These are phyloP conservation scores for Emydocephalus ijimae DNA, from an alignment of 2,113 vertebrate genomes.

Conservation along the genomic window DNA sequence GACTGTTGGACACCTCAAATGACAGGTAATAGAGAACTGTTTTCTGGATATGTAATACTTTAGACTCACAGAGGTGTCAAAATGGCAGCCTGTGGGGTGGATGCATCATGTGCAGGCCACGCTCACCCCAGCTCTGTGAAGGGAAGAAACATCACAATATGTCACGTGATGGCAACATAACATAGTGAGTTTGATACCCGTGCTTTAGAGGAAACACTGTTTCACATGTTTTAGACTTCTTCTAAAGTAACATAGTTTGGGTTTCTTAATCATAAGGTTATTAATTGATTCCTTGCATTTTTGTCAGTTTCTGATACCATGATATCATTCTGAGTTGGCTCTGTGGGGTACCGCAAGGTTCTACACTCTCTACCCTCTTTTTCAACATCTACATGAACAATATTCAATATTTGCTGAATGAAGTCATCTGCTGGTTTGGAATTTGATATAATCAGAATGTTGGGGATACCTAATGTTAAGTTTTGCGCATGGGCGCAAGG, in stretches of 20 bases:
- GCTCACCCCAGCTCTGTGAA: neutral
- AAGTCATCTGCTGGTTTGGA: neutral
- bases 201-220: neutral
- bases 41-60: neutral
- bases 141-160: neutral
- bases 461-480: neutral
- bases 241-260: neutral
- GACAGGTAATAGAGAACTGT: neutral
- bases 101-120: too few relatives aligned
- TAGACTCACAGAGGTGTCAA: neutral
- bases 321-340: neutral
- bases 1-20: neutral
- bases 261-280: neutral
- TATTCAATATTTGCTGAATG: neutral
- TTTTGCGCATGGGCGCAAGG: too few relatives aligned
- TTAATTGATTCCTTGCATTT: neutral
- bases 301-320: neutral
- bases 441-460: neutral
- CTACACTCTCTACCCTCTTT: neutral
- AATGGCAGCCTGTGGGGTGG: neutral
- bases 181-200: fast-evolving
- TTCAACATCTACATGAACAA: neutral
- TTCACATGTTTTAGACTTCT: neutral
- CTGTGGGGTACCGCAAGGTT: neutral
- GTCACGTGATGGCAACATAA: neutral